A percentile compares a stretch with the other conserved stretches of the same genome.
phyloP scores from a whole-genome alignment of 2,113 vertebrate species.

The Chloebia gouldiae region DNA sequence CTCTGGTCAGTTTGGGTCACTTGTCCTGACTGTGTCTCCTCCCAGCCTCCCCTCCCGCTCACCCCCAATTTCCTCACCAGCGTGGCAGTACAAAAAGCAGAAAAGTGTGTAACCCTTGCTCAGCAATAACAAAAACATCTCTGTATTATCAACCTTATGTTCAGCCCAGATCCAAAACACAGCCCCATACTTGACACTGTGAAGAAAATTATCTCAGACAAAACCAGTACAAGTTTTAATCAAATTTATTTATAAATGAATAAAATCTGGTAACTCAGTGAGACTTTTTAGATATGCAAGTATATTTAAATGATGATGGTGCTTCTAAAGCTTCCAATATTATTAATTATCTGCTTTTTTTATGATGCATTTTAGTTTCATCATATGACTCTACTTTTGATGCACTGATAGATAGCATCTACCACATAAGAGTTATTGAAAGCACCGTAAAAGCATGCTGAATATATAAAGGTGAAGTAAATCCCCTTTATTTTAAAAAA shows the following conservation, averaged over 20 bases:
- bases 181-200: too few species aligned
- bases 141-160: neutral
- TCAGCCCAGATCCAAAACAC: neutral
- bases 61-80: neutral
- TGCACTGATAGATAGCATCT: neutral
- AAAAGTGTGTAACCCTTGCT: neutral
- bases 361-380: neutral
- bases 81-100: accelerated
- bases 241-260: neutral
- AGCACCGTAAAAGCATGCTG: neutral
- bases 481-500: neutral
- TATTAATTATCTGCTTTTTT: neutral
- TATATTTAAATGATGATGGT: neutral
- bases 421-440: neutral
- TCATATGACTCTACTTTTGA: neutral
- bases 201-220: neutral
- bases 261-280: neutral
- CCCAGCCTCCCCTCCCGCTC: neutral
- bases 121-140: neutral
- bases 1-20: neutral
- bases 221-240: neutral
- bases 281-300: neutral
- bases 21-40: neutral
- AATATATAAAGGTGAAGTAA: neutral
- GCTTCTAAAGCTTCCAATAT: neutral